phyloP scores from a whole-genome alignment of 2,797 vertebrate genomes.

The Ctenosaura bakeri region DNA sequence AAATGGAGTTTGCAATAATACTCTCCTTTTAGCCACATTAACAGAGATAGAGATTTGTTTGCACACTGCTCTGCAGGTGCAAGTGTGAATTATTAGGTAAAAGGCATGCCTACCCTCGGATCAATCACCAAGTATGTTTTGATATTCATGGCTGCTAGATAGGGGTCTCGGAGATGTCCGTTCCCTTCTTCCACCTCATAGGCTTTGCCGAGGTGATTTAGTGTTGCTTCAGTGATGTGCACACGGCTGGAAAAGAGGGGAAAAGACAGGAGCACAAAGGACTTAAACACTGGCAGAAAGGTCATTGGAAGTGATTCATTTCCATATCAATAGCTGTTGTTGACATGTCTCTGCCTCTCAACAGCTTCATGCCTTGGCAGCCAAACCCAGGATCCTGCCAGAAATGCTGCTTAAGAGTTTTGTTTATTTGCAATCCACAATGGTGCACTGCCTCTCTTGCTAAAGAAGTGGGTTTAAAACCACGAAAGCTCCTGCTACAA shows the following conservation, averaged over 20 bases:
- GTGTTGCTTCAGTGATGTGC: slow-evolving; percentile 96
- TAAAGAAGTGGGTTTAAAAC: no score
- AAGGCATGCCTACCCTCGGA: slow-evolving; percentile 86
- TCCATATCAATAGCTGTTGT: slow-evolving; percentile 68
- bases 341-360: slow-evolving; percentile 65
- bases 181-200: slow-evolving; percentile 97
- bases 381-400: slow-evolving; percentile 52
- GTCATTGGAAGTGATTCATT: slow-evolving; percentile 68
- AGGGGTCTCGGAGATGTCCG: slow-evolving; percentile 90
- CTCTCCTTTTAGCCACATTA: background rate
- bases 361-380: slow-evolving; percentile 54
- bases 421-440: slow-evolving; percentile 40
- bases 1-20: no score
- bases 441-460: background rate
- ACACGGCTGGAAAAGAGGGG: slow-evolving; percentile 86
- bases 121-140: slow-evolving; percentile 95
- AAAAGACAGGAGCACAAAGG: background rate
- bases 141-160: slow-evolving; percentile 92
- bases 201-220: slow-evolving; percentile 94
- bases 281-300: slow-evolving; percentile 57
- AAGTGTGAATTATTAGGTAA: background rate
- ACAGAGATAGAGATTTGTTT: background rate
- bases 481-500: no score
- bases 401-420: background rate
- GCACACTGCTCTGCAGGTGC: accelerated